Base-by-base conservation (phyloP, 2,888 invertebrate species). In the Metellina segmentata region DNA sequence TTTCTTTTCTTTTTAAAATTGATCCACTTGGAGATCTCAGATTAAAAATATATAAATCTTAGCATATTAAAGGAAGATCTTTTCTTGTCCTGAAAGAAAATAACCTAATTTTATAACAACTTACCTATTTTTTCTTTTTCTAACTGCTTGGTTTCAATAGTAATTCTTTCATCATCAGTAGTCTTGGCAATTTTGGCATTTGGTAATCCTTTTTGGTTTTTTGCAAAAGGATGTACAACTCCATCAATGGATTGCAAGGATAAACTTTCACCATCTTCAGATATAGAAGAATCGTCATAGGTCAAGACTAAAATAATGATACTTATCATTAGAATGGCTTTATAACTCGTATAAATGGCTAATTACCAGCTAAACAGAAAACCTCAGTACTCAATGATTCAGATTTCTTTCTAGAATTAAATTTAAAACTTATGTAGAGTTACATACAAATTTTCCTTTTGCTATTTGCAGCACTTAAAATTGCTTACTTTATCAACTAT, bases 241-340 rank as follows among this genome's bases (percentile, higher is more conserved):
- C 87, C 89, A 78, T 94, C 93, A 86, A 93, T 90, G 16, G 97
- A 96, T 51, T 94, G 94, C 94, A 97, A 96, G 93, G 96, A 96
- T 95, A 96, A 97, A 94, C 98, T 98, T 95, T 98, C 98, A 94
- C 98, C 98, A 95, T 98, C 98, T 95, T 99, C 99, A 96, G 98
- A 98, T 96, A 98, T 98, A 97, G 98, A 98, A 93, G 94, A 93
- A 96, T 98, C 98, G 97, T 97, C 98, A 97, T 98, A 98, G 96
- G 98, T 98, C 97, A 98, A 97, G 97, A 98, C 98, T 98, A 94
- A 6, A 79, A 75, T 6, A 53, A 61, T 16, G 16, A 8, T 16
- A 72, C 51, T 69, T 0, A 88, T 81, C 61, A 6, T 49, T 8
- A 20, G 20, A 89, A 34, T 19, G 52, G 13, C 19, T 83, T 51